Evolutionary conservation across 23 tunicate species (phyloP).

Genomic region (Clavelina lepadiformis): DNA sequence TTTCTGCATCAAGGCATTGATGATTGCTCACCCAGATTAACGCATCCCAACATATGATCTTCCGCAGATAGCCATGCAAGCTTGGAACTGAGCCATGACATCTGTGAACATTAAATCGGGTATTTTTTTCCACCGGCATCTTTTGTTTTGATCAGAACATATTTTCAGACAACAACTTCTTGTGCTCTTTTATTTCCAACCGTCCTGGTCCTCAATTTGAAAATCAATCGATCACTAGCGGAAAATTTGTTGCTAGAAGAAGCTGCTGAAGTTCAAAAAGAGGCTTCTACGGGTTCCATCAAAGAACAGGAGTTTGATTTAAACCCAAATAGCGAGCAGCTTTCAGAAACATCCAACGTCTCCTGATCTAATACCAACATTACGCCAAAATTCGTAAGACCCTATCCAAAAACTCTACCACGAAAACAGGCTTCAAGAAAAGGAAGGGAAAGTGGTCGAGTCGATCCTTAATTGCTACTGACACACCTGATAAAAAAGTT

Average conservation of each 20-base stretch:
- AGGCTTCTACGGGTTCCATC: not conserved
- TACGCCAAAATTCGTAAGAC: constrained; percentile 5
- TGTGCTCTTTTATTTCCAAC: constrained; percentile 17
- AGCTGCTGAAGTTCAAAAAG: not conserved
- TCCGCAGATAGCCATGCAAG: constrained; percentile 3
- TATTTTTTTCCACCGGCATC: constrained; percentile 16
- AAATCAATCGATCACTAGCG: no score
- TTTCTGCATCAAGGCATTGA: constrained; percentile 13
- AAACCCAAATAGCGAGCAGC: not conserved
- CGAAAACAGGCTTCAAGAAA: not conserved
- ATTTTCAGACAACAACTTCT: constrained; percentile 8
- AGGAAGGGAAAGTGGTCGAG: no score
- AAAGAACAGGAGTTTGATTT: not conserved
- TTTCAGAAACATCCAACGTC: constrained; percentile 8
- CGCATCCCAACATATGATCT: constrained; percentile 12
- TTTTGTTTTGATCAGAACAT: constrained; percentile 19
- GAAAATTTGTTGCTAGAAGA: no score
- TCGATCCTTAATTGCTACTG: constrained; percentile 11
- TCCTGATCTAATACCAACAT: not conserved
- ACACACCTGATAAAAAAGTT: not conserved
- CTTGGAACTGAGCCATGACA: constrained; percentile 24
- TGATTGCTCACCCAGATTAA: constrained; percentile 11
- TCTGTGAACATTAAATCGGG: constrained; percentile 20
- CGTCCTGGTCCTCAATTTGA: no score
- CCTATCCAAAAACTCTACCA: constrained; percentile 18